A percentile compares a stretch with the other conserved stretches of the same genome.
Conservation (phyloP, 2,113 vertebrate genomes). For the Spilogale gracilis region DNA sequence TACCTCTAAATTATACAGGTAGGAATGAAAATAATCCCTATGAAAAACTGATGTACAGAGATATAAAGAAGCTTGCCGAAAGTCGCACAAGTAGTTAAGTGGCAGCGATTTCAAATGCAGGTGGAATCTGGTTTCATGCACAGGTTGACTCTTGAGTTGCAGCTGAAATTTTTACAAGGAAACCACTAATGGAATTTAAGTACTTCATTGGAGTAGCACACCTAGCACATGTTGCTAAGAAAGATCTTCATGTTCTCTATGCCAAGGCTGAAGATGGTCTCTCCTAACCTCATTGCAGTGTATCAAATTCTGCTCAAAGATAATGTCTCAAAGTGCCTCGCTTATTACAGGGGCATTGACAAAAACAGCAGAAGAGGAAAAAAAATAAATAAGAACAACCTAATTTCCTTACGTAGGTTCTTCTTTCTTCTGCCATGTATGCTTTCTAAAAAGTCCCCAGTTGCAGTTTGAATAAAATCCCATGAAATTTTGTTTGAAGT, state of each 20-base stretch:
- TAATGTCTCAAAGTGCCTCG: not conserved
- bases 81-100: not conserved
- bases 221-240: not conserved
- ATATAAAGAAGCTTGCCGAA: not conserved
- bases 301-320: not conserved
- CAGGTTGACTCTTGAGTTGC: not conserved
- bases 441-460: slow-evolving; percentile 3
- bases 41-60: not conserved
- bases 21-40: not conserved
- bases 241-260: not conserved
- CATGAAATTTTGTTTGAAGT: slow-evolving; percentile 28
- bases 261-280: not conserved
- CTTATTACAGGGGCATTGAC: not conserved
- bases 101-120: not conserved
- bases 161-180: not conserved
- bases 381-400: not conserved
- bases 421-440: not conserved
- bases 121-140: not conserved
- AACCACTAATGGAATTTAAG: not conserved
- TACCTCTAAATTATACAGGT: not conserved
- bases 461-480: slow-evolving; percentile 58
- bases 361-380: not conserved
- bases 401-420: not conserved
- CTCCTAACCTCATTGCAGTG: not conserved
- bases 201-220: slow-evolving; percentile 27